Percentiles rank a stretch among this genome's conserved stretches.
These are phyloP conservation scores for Pteronura brasiliensis DNA, from an alignment of 2,113 vertebrate genomes.

Conservation along the genomic window DNA sequence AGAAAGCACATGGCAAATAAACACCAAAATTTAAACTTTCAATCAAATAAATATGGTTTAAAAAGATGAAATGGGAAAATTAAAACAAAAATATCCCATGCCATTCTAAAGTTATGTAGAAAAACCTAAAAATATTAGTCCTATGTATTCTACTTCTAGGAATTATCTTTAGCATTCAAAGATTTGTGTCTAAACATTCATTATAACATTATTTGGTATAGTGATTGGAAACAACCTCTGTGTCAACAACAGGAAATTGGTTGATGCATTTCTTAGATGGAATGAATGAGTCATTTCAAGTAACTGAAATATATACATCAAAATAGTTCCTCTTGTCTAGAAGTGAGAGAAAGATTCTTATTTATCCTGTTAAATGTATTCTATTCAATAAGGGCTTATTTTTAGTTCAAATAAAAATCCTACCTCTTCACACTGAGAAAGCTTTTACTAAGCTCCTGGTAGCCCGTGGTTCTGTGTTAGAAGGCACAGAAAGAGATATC, in stretches of 20 bases:
- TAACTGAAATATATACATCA: neutral
- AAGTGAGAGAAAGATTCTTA: neutral
- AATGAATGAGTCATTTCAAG: neutral
- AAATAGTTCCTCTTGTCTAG: neutral
- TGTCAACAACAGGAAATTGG: neutral
- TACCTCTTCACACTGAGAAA: constrained; percentile 10
- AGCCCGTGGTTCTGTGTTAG: neutral
- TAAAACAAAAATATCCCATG: neutral
- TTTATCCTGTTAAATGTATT: constrained; percentile 18
- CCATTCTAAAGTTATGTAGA: neutral
- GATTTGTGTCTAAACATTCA: neutral
- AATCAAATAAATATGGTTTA: neutral
- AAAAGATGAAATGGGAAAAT: neutral
- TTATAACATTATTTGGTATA: neutral
- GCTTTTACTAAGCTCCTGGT: neutral
- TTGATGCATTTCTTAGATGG: constrained; percentile 15
- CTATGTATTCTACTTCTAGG: neutral
- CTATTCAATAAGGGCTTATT: neutral
- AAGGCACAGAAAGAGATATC: neutral
- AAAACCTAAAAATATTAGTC: neutral
- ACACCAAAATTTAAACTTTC: neutral
- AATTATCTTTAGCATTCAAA: neutral
- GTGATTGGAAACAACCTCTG: neutral
- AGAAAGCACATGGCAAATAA: neutral
- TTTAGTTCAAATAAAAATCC: constrained; percentile 58